Evolutionary conservation across 1,140 invertebrate species (phyloP), one percentile per base, ranked within the genome.

Genomic region (Drosophila pachea): DNA sequence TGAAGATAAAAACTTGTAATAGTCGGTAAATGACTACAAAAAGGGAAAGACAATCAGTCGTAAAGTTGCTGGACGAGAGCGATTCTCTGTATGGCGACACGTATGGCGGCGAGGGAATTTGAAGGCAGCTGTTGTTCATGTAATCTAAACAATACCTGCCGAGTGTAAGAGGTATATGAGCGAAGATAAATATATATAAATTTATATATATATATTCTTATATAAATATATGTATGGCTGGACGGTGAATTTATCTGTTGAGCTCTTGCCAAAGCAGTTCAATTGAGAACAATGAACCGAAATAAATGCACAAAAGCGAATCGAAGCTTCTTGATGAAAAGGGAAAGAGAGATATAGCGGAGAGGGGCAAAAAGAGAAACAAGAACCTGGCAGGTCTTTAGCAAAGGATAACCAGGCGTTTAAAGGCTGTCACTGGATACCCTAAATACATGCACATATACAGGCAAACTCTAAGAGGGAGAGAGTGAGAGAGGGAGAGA

Each of bases 121-220:
- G 22, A 52, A 42, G 7, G 32, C 53, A 65, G 61, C 61, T 66
- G 58, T 53, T 74, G 29, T 66, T 61, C 68, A 69, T 78, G 76
- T 79, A 84, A 79, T 76, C 79, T 76, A 84, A 83, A 84, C 79
- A 83, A 84, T 83, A 79, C 79, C 76, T 84, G 76, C 52, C 35
- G 73, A 73, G 38, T 29, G 45, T 48, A 53, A 58, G 59, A 63
- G 54, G 36, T 48, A 22, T 49, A 42, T 35, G 45, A 11, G 42
- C 16, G 16, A 32, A 55, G 22, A 32, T 55, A 31, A 12, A 55
- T 55, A 42, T 31, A 32, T 16, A 9, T 31, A 48, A 29, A 22
- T 8, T 22, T 38, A 22, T n/a, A 33, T 22, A 53, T n/a, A 22
- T 11, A 12, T 40, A 40, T 40, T 35, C 11, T 5, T 11, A 11